Conservation (phyloP, 2,888 invertebrate species). For the Idaea biselata region DNA sequence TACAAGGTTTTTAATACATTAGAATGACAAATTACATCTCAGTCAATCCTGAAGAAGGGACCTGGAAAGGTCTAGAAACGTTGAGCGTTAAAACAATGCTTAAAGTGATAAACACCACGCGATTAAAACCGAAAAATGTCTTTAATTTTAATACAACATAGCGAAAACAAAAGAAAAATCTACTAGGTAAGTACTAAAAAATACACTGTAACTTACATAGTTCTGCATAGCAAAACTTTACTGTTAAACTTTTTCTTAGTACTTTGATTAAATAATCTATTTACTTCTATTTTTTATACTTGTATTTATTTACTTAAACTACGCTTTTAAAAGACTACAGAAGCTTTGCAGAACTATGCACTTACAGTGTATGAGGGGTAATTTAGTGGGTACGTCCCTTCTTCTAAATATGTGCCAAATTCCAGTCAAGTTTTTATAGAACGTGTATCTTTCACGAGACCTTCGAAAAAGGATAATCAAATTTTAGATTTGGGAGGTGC, state of each 20-base stretch:
- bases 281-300: background rate
- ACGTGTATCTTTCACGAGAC: conserved; percentile 60
- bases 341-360: conserved; percentile 77
- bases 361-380: conserved; percentile 54
- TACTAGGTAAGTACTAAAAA: conserved; percentile 10
- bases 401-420: conserved; percentile 75
- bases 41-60: no score
- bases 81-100: no score
- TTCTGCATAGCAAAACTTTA: conserved; percentile 36
- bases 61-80: no score
- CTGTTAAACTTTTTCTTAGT: conserved; percentile 2
- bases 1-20: no score
- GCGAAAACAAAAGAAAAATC: no score
- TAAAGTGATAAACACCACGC: no score
- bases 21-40: no score
- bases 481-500: conserved; percentile 15
- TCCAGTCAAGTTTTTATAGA: conserved; percentile 73
- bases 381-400: conserved; percentile 42
- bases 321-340: conserved; percentile 19
- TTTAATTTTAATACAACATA: no score
- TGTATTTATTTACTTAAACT: background rate
- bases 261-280: background rate
- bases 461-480: conserved; percentile 47
- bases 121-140: no score
- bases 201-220: conserved; percentile 32